Evolutionary conservation across 92 coral and sea anemone genomes (phyloP).

Genomic region (Diadumene lineata): DNA sequence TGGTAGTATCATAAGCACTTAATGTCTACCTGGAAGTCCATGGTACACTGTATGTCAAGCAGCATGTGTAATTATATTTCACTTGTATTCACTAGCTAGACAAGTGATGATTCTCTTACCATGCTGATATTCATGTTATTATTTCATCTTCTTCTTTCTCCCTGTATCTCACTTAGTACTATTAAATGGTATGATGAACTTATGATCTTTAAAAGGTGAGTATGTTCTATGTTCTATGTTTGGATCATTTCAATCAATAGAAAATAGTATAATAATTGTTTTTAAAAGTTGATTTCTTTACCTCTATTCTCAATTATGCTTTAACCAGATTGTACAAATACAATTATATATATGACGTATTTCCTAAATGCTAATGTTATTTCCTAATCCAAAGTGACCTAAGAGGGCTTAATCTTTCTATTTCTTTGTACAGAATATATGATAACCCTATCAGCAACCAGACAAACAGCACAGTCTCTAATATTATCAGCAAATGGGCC

Average conservation of each 20-base stretch:
- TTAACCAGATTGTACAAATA: background rate
- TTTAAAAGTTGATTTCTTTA: too few species aligned
- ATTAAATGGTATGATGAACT: constrained; percentile 32
- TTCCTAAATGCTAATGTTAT: constrained; percentile 1
- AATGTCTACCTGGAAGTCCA: background rate
- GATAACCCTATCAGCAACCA: constrained; percentile 32
- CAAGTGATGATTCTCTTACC: too few species aligned
- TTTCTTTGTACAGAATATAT: constrained; percentile 28
- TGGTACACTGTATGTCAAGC: too few species aligned
- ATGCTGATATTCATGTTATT: too few species aligned
- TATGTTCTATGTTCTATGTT: background rate
- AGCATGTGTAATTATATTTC: too few species aligned
- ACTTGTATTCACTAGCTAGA: too few species aligned
- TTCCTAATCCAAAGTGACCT: too few species aligned
- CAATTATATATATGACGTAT: background rate
- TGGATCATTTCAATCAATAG: too few species aligned
- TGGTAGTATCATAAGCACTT: background rate
- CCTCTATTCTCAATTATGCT: too few species aligned
- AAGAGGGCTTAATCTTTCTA: background rate
- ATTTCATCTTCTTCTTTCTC: constrained; percentile 10
- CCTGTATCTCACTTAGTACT: constrained; percentile 31
- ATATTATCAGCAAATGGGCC: constrained; percentile 70
- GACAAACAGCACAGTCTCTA: constrained; percentile 52
- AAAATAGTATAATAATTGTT: too few species aligned
- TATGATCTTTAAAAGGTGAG: constrained; percentile 40